Base-by-base conservation (phyloP, 2,888 invertebrate species). In the Liopterus haemorrhoidalis region DNA sequence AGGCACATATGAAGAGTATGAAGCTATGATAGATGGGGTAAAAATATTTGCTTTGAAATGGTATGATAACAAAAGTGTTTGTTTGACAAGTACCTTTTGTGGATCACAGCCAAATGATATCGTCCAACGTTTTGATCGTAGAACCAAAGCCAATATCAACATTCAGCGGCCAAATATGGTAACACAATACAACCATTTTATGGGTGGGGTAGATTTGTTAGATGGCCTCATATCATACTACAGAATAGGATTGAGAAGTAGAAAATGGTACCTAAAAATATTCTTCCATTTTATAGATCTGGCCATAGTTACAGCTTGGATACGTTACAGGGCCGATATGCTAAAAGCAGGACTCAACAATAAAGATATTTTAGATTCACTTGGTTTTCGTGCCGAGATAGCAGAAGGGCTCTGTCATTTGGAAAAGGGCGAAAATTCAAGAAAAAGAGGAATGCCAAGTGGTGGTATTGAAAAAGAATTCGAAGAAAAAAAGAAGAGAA, bases 41-140 rank as follows among this genome's bases (percentile, higher is more conserved):
- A 36, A 27, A n/a, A 47, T 52, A 40, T 38, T 44, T 35, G 51
- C 43, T 31, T 28, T 49, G 12, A 48, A 49, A 41, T 52, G 49
- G 49, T 49, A 45, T 39, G 48, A 52, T 24, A 46, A 46, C 32
- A 40, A 30, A 46, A 30, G 33, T 12, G 46, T 49, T 38, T 30
- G 28, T 41, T 41, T 52, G 20, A 38, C 48, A 18, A 49, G 42
- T 42, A 48, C 48, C 6, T 49, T 52, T 52, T 43, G 42, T 21
- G 33, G 45, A 33, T 14, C 40, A 15, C 43, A 46, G 35, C 45
- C 49, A 45, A 12, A 35, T 38, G 50, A 50, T 33, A 35, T 38
- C 33, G 46, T 43, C 30, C 39, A 50, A 37, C 40, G 48, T 21
- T 50, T 47, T 44, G 50, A 48, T 32, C 28, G 35, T 41, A 43